Base-by-base conservation (phyloP, 2,888 invertebrate species). In the Cerceris rybyensis region DNA sequence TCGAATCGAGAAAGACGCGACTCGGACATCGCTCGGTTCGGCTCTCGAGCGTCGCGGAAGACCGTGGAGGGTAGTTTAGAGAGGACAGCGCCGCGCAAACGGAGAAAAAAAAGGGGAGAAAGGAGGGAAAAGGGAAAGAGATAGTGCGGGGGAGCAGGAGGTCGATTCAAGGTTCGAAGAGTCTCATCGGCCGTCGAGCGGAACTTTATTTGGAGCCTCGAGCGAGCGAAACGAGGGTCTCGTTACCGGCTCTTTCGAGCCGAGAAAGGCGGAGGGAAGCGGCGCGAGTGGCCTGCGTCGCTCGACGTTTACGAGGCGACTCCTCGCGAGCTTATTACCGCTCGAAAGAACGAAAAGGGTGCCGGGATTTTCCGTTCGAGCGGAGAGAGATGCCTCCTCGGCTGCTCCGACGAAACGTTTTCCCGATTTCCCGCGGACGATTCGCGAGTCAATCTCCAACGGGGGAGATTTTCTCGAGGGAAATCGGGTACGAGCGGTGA, bases 121-220 rank as follows among this genome's bases (percentile, higher is more conserved):
- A n/a, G 46, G 6, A 4, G 76, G 71, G 50, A n/a, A 9, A 43
- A 43, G 77, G 71, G 54, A 59, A 73, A 65, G 50, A 54, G 69
- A 64, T 17, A 28, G 63, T 46, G 69, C 60, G 63, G 67, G 63
- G n/a, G n/a, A n/a, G n/a, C n/a, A n/a, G 65, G 52, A 57, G 16
- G 50, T 55, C 49, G 41, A 49, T 50, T 13, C 70, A 43, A 42
- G 14, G 54, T 59, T 70, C 65, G 50, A 52, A 54, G 65, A 65
- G 52, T 63, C 73, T 70, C 70, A 70, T 74, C 63, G 43, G 58
- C 70, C 73, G 63, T 74, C 70, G 63, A 43, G 67, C 63, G 70
- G 58, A 70, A 74, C 77, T 80, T 80, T 77, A 80, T 76, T 81
- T 73, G 64, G 70, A 60, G 70, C 41, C 65, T 13, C 49, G 71